A percentile compares a stretch with the other conserved stretches of the same genome.
Evolutionary conservation across 2,888 invertebrate genomes (phyloP).

Genomic region (Morpho helenor): DNA sequence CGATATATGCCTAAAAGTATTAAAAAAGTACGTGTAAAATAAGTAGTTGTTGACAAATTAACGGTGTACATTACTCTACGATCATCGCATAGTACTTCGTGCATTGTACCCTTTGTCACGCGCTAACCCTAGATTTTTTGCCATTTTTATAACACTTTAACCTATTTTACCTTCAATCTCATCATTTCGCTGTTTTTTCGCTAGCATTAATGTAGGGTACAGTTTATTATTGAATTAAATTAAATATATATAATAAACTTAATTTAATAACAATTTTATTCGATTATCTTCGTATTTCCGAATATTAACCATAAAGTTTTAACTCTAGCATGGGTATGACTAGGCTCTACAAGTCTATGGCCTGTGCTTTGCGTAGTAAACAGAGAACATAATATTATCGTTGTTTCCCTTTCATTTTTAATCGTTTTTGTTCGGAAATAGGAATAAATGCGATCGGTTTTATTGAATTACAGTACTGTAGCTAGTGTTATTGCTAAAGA

Average conservation of each 20-base stretch:
- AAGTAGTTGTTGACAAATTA: constrained; percentile 60
- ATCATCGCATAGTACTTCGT: constrained; percentile 70
- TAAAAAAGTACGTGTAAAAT: constrained; percentile 67
- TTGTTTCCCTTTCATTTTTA: no score
- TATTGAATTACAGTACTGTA: neutral
- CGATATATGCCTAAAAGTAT: constrained; percentile 74
- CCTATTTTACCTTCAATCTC: neutral
- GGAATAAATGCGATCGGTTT: no score
- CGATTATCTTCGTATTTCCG: no score
- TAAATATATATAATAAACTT: no score
- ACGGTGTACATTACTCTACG: constrained; percentile 75
- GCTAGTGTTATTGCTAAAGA: neutral
- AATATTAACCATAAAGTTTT: neutral
- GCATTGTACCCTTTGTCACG: constrained; percentile 68
- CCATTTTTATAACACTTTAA: constrained; percentile 5
- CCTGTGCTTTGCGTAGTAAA: no score
- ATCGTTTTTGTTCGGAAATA: no score
- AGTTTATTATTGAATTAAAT: no score
- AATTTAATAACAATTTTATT: no score
- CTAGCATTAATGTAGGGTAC: no score
- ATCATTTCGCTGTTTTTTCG: no score
- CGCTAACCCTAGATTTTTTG: constrained; percentile 30
- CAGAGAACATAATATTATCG: no score
- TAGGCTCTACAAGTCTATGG: neutral
- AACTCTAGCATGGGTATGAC: neutral